phyloP scores from a whole-genome alignment of 2,797 vertebrate species.

The Myotis myotis region DNA sequence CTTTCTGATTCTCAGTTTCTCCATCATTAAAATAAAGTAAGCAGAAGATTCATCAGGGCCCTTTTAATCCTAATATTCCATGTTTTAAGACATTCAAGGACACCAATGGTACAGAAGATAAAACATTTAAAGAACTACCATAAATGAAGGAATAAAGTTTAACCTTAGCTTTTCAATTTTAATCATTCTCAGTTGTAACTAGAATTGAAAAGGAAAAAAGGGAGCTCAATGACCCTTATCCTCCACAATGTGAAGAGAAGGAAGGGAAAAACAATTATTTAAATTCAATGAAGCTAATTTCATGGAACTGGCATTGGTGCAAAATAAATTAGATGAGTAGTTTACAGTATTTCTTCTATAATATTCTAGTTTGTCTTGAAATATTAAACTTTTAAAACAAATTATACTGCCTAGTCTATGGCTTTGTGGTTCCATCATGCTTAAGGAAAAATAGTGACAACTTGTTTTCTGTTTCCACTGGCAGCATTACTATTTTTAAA shows the following conservation, averaged over 20 bases:
- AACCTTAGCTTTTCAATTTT: slow-evolving; percentile 31
- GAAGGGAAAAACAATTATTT: slow-evolving; percentile 60
- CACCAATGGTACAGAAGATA: not conserved
- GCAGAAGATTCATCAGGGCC: not conserved
- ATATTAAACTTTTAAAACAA: slow-evolving; percentile 69
- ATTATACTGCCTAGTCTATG: slow-evolving; percentile 74
- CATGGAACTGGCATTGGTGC: slow-evolving; percentile 56
- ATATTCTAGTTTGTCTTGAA: slow-evolving; percentile 78
- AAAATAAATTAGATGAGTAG: slow-evolving; percentile 79
- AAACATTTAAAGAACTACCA: slow-evolving; percentile 45
- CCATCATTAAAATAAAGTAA: slow-evolving; percentile 46
- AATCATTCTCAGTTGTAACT: slow-evolving; percentile 58
- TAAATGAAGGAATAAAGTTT: slow-evolving; percentile 41
- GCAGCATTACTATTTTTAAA: slow-evolving; percentile 76
- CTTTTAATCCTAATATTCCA: not conserved
- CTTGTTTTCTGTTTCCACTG: slow-evolving; percentile 80
- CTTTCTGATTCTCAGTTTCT: slow-evolving; percentile 33
- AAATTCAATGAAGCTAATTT: slow-evolving; percentile 75
- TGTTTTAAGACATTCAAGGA: slow-evolving; percentile 44
- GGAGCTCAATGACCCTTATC: slow-evolving; percentile 45
- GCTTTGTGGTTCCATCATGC: slow-evolving; percentile 72
- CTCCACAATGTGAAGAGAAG: slow-evolving; percentile 25
- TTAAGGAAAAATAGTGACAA: slow-evolving; percentile 80
- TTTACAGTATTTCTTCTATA: slow-evolving; percentile 74
- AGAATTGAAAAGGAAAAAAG: slow-evolving; percentile 61